Evolutionary conservation across 2,797 vertebrate species (phyloP), one percentile per base, ranked within the genome.

Genomic region (Dromococcyx pavoninus): DNA sequence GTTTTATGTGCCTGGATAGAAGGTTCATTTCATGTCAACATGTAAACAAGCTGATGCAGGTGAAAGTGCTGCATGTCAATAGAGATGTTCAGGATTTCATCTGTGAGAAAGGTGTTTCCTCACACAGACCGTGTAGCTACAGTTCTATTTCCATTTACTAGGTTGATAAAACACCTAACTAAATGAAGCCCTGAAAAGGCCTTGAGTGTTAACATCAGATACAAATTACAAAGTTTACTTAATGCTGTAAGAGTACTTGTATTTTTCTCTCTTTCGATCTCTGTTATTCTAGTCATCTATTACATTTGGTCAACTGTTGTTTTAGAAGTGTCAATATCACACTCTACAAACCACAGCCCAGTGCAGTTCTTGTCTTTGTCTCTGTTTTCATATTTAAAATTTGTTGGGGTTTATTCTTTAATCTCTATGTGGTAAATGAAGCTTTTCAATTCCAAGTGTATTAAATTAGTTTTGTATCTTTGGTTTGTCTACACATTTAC

Each of bases 371-470:
- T 57, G 33, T 51, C 10, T 82, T 91, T 86, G 27, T 80, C 76
- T 92, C 67, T 89, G 54, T 91, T 95, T 80, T 76, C 79, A 17
- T 44, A 76, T 89, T 86, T 95, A 23, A 67, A 95, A 88, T 93
- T 96, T 97, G 15, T 41, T 85, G 86, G 58, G 33, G 72, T 87
- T 96, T 93, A 77, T 93, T 95, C 87, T 93, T 94, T 83, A 62
- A 85, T 74, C 80, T 64, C 86, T 90, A 17, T 54, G 80, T 11
- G 76, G 75, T 71, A 74, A 90, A 22, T 78, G 74, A 95, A 48
- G 46, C 23, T 87, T 95, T 96, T 93, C 61, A 22, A 76, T 93
- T 92, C 44, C 51, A 65, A 79, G 70, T 53, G 30, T 56, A 84
- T 84, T 93, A 89, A 72, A 69, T 39, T 92, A 91, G 43, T 57